Conservation (phyloP, 2,888 invertebrate species). For the Cheilosia urbana region DNA sequence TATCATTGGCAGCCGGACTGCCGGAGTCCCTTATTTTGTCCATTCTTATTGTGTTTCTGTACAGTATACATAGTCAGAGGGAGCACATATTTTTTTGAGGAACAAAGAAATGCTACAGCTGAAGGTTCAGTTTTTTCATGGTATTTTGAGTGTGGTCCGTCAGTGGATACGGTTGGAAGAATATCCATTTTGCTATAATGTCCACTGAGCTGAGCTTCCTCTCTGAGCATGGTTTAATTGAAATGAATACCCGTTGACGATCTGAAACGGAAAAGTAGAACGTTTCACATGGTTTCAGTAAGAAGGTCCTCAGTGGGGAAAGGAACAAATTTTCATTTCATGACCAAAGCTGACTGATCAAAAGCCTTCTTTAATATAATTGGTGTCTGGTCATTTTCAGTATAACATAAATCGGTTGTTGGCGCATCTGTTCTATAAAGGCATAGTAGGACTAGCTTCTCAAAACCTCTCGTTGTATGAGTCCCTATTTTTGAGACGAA, state of each 20-base stretch:
- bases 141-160: constrained; percentile 40
- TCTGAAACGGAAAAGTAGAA: background rate
- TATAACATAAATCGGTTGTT: no score
- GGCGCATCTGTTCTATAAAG: no score
- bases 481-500: no score
- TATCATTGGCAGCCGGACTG: constrained; percentile 27
- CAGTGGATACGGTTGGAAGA: constrained; percentile 4
- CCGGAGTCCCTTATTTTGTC: constrained; percentile 36
- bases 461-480: no score
- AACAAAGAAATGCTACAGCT: background rate
- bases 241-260: constrained; percentile 8
- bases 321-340: no score
- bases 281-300: no score
- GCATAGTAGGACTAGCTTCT: no score
- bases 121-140: constrained; percentile 6
- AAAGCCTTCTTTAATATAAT: no score
- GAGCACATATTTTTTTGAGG: constrained; percentile 7
- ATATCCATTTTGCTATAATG: constrained; percentile 6
- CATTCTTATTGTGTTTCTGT: background rate
- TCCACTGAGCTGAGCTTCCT: constrained; percentile 23
- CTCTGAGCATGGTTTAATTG: background rate
- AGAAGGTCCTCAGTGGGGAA: no score
- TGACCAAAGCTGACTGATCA: no score
- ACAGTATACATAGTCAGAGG: constrained; percentile 12
- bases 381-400: no score